Conservation (phyloP, 2,113 vertebrate genomes). For the Setophaga petechia region DNA sequence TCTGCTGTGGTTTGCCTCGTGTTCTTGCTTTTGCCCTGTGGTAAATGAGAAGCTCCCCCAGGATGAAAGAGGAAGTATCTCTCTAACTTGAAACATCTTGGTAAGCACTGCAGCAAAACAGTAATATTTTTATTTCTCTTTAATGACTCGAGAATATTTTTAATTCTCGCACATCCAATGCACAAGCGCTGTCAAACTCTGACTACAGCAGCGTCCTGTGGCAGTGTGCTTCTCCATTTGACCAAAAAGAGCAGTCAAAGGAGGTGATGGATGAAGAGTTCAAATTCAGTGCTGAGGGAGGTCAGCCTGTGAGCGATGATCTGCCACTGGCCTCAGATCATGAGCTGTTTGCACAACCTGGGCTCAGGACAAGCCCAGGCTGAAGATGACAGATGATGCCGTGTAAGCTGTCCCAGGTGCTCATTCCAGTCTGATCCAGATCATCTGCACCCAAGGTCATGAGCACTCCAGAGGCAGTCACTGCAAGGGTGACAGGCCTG, state of each 20-base stretch:
- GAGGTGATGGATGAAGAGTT: not conserved
- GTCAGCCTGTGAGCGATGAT: slow-evolving; percentile 20
- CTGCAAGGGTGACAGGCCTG: not conserved
- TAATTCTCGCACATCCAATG: not conserved
- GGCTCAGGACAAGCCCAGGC: not conserved
- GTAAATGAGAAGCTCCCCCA: not conserved
- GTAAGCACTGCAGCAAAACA: not conserved
- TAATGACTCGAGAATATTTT: not conserved
- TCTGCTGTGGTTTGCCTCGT: not conserved
- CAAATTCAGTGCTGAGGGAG: not conserved
- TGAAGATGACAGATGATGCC: not conserved
- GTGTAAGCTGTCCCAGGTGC: not conserved
- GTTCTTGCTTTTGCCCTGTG: not conserved
- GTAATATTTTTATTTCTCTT: not conserved
- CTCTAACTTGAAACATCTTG: not conserved
- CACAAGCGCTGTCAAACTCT: not conserved
- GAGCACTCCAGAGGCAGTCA: not conserved
- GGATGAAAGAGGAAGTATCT: not conserved
- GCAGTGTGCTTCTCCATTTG: not conserved
- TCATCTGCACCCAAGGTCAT: not conserved
- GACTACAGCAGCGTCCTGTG: not conserved
- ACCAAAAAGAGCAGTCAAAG: not conserved
- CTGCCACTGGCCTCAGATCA: slow-evolving; percentile 39
- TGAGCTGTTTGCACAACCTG: slow-evolving; percentile 29
- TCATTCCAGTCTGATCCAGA: slow-evolving; percentile 21